Percentiles rank a stretch among this genome's conserved stretches.
Conservation (phyloP, 2,113 vertebrate species). For the Naja naja region DNA sequence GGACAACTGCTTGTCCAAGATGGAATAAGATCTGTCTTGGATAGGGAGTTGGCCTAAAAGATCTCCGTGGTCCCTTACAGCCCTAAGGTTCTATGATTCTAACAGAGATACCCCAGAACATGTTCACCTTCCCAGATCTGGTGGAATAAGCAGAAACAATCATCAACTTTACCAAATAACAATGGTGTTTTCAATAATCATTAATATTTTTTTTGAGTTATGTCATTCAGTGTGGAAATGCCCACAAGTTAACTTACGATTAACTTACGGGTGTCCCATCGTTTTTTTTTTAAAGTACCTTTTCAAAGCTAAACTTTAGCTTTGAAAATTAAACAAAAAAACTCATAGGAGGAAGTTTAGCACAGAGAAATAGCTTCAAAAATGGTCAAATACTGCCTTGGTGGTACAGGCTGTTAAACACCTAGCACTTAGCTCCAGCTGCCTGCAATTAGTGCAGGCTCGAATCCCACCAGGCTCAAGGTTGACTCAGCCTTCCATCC, state of each 20-base stretch:
- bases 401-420: too few species aligned
- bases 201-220: neutral
- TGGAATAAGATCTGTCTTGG: neutral
- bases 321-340: neutral
- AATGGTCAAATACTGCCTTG: too few species aligned
- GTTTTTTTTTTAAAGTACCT: neutral
- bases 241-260: neutral
- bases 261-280: neutral
- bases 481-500: too few species aligned
- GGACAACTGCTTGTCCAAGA: neutral
- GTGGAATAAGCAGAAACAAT: neutral
- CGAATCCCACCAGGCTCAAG: too few species aligned
- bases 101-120: neutral
- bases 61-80: neutral
- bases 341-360: neutral
- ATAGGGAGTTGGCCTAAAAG: neutral
- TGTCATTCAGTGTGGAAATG: neutral
- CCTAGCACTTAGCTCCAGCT: too few species aligned
- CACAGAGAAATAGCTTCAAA: neutral
- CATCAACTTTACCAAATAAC: neutral
- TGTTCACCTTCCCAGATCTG: neutral
- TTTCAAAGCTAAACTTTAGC: neutral
- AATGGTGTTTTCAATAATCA: neutral
- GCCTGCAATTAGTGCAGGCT: too few species aligned
- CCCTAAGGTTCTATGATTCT: neutral